These are phyloP conservation scores for Venturia canescens DNA, from an alignment of 1,140 invertebrate genomes.

Conservation along the genomic window DNA sequence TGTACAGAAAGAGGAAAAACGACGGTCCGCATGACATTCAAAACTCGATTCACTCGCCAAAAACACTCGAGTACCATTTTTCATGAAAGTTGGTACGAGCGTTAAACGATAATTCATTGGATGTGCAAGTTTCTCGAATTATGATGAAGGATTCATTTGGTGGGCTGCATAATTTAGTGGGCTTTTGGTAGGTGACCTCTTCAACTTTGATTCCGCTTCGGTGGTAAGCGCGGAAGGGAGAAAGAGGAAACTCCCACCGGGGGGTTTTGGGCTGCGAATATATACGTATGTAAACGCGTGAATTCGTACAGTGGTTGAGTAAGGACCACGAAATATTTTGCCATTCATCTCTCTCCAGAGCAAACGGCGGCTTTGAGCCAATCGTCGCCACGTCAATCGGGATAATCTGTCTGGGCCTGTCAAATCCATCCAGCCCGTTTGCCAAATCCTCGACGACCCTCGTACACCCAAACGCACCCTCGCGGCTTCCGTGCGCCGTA, in stretches of 20 bases:
- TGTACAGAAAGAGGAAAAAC: too few species aligned
- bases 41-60: too few species aligned
- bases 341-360: background rate
- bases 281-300: background rate
- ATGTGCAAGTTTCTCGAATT: background rate
- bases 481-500: background rate
- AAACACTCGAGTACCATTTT: background rate
- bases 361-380: slow-evolving; percentile 41
- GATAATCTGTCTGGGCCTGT: slow-evolving; percentile 51
- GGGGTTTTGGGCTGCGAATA: slow-evolving; percentile 7
- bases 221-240: background rate
- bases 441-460: slow-evolving; percentile 40
- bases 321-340: slow-evolving; percentile 27
- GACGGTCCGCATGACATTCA: too few species aligned
- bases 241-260: background rate
- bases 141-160: background rate
- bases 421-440: slow-evolving; percentile 48
- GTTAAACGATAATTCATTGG: background rate
- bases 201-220: background rate
- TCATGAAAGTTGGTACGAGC: slow-evolving; percentile 8
- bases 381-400: slow-evolving; percentile 48
- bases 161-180: slow-evolving; percentile 28
- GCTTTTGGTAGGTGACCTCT: background rate
- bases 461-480: background rate
- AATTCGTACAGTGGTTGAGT: background rate